Conservation (phyloP, 2,113 vertebrate genomes). For the Poecile atricapillus region DNA sequence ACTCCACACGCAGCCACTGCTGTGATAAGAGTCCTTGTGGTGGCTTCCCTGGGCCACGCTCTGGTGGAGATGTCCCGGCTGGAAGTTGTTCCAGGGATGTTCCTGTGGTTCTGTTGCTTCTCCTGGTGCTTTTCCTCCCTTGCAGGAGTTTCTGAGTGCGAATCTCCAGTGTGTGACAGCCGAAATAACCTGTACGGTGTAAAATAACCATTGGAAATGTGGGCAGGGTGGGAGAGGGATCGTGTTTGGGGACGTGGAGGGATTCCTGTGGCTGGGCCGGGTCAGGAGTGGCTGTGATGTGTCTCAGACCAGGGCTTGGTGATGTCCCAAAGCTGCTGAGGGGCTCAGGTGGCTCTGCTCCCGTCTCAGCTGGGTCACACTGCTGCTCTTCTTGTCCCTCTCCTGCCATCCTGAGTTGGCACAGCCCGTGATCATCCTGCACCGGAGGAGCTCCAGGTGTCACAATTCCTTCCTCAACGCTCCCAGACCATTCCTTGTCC, state of each 20-base stretch:
- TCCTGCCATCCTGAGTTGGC: not conserved
- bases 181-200: not conserved
- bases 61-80: not conserved
- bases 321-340: not conserved
- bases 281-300: not conserved
- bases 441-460: not conserved
- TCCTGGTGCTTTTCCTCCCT: not conserved
- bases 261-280: accelerated
- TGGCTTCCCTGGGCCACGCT: not conserved
- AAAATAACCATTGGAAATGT: not conserved
- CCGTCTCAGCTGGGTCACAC: accelerated
- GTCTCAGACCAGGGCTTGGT: not conserved
- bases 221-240: not conserved
- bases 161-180: not conserved
- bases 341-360: not conserved
- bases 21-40: not conserved
- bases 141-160: not conserved
- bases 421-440: not conserved
- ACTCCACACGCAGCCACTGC: not conserved
- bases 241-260: not conserved
- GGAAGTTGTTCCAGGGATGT: not conserved
- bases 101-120: not conserved
- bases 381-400: not conserved
- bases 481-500: not conserved
- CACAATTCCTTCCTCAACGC: accelerated